phyloP scores from a whole-genome alignment of 2,113 vertebrate species.

The Physeter macrocephalus region DNA sequence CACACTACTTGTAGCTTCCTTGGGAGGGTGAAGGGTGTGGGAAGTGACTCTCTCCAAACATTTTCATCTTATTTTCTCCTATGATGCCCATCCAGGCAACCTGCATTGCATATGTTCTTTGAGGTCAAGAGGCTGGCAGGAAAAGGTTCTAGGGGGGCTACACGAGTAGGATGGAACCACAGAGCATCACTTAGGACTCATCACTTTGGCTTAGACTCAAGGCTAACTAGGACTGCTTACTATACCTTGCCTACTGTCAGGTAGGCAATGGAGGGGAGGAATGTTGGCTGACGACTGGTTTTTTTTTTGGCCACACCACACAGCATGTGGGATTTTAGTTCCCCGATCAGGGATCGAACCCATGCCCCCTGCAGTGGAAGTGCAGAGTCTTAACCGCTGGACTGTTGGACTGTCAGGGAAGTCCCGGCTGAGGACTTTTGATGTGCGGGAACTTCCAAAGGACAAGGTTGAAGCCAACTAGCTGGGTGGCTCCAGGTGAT shows the following conservation, averaged over 20 bases:
- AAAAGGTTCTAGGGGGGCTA: neutral
- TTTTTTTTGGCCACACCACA: no score
- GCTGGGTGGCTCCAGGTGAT: neutral
- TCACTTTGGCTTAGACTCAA: neutral
- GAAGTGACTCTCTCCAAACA: neutral
- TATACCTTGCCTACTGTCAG: no score
- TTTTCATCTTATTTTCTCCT: neutral
- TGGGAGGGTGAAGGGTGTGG: accelerated
- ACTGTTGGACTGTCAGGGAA: no score
- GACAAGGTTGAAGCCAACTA: neutral
- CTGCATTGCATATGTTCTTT: neutral
- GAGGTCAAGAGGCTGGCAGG: neutral
- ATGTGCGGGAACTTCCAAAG: neutral
- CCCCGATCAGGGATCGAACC: no score
- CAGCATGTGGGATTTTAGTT: no score
- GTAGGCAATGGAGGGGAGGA: neutral
- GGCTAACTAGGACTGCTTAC: neutral
- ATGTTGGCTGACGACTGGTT: neutral
- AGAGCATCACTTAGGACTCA: neutral
- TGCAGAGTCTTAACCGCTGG: no score
- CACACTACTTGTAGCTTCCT: neutral
- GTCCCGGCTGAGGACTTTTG: neutral
- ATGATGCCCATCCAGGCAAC: accelerated
- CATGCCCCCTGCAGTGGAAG: no score
- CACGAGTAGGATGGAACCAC: neutral